These are phyloP conservation scores for Mythimna lalbum DNA, from an alignment of 2,888 invertebrate genomes.

Conservation along the genomic window DNA sequence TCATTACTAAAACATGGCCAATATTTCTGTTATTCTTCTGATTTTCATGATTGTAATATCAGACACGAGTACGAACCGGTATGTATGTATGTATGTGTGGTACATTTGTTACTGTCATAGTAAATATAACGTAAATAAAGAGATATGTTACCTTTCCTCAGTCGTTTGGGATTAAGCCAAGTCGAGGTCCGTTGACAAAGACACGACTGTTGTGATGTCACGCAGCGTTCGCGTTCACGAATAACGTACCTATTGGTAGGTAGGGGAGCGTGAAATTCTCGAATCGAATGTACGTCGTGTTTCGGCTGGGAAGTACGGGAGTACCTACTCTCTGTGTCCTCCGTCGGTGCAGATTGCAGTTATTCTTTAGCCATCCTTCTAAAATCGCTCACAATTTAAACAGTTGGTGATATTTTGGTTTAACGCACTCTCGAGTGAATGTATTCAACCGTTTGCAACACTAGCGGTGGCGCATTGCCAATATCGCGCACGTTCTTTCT, in stretches of 20 bases:
- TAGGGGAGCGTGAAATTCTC: slow-evolving; percentile 75
- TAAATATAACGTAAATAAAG: slow-evolving; percentile 82
- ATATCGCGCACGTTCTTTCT: slow-evolving; percentile 21
- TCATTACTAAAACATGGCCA: slow-evolving; percentile 53
- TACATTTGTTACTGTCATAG: slow-evolving; percentile 80
- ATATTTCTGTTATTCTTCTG: slow-evolving; percentile 59
- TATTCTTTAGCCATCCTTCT: slow-evolving; percentile 13
- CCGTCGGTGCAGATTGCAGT: slow-evolving; percentile 34
- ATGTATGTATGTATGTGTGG: slow-evolving; percentile 60
- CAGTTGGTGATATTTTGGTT: slow-evolving; percentile 25
- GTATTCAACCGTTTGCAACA: slow-evolving; percentile 43
- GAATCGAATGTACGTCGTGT: slow-evolving; percentile 63
- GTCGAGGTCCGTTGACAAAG: slow-evolving; percentile 81
- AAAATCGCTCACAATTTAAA: slow-evolving; percentile 3
- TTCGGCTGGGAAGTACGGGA: slow-evolving; percentile 30
- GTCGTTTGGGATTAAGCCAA: slow-evolving; percentile 86
- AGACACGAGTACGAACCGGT: slow-evolving; percentile 62
- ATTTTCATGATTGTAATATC: slow-evolving; percentile 62
- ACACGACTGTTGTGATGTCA: slow-evolving; percentile 77
- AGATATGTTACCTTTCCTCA: slow-evolving; percentile 82
- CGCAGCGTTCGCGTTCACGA: slow-evolving; percentile 73
- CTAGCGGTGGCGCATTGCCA: slow-evolving; percentile 48
- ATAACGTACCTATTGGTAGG: slow-evolving; percentile 70
- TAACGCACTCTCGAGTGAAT: slow-evolving; percentile 28
- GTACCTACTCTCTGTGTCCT: slow-evolving; percentile 29